phyloP scores from a whole-genome alignment of 2,797 vertebrate species.

The Hippopotamyrus pictus region DNA sequence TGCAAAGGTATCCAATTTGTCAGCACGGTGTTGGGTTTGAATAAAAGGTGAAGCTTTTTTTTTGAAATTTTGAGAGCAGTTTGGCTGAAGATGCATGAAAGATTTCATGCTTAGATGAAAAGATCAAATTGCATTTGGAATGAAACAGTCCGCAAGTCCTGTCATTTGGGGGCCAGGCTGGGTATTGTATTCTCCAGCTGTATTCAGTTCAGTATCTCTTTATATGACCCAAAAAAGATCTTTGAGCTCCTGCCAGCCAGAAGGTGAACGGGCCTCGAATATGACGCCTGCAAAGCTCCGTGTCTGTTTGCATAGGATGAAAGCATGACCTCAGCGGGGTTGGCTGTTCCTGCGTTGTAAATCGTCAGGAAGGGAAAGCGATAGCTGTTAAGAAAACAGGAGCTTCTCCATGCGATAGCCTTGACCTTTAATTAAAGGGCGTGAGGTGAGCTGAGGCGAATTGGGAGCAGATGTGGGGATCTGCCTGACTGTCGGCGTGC shows the following conservation, averaged over 20 bases:
- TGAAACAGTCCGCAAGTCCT: not conserved
- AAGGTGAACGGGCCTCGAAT: not conserved
- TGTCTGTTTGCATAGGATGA: not conserved
- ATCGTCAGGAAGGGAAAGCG: constrained; percentile 5
- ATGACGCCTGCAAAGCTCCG: not conserved
- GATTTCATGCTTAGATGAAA: not conserved
- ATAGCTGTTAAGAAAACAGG: constrained; percentile 16
- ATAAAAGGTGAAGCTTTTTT: not conserved
- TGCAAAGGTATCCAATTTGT: not conserved
- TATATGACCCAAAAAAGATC: not conserved
- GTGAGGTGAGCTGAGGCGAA: constrained; percentile 20
- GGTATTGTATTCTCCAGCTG: not conserved
- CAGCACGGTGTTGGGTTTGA: not conserved
- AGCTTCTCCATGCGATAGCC: constrained; percentile 23
- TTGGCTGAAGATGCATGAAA: not conserved
- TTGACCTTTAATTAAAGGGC: constrained; percentile 36
- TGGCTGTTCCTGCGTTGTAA: not conserved
- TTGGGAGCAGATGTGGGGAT: constrained; percentile 28
- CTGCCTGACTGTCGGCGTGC: not conserved
- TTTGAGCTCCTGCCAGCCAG: not conserved
- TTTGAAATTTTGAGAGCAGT: not conserved
- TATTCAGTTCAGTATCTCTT: not conserved
- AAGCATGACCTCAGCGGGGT: constrained; percentile 18
- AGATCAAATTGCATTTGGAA: not conserved
- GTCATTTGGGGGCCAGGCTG: not conserved